Evolutionary conservation across 2,888 invertebrate genomes (phyloP).

Genomic region (Leucophenga maculata): DNA sequence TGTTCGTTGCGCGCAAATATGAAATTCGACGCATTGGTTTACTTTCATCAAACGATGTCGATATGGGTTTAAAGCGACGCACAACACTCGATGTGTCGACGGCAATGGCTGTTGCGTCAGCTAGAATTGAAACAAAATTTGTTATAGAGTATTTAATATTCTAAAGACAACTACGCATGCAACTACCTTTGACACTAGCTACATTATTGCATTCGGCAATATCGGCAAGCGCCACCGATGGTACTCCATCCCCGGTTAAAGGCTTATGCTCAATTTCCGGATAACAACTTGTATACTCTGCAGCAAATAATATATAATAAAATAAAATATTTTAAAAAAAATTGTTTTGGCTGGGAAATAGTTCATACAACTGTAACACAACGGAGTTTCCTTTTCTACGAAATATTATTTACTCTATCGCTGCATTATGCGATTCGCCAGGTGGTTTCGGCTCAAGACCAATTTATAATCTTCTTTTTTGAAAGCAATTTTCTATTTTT

Average conservation of each 20-base stretch:
- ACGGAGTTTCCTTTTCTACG: too few species aligned
- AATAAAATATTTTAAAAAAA: not conserved
- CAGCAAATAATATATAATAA: too few species aligned
- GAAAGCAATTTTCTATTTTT: too few species aligned
- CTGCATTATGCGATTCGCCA: too few species aligned
- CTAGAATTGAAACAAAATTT: slow-evolving; percentile 10
- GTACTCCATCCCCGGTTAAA: slow-evolving; percentile 13
- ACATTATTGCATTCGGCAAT: slow-evolving; percentile 61
- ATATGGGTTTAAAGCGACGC: slow-evolving; percentile 68
- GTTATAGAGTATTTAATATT: slow-evolving; percentile 2
- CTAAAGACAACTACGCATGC: not conserved
- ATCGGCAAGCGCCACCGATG: slow-evolving; percentile 59
- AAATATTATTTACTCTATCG: too few species aligned
- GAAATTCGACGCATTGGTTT: slow-evolving; percentile 90
- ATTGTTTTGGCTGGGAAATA: too few species aligned
- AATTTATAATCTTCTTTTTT: too few species aligned
- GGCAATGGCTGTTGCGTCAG: slow-evolving; percentile 1
- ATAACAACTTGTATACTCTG: slow-evolving; percentile 54
- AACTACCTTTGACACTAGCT: slow-evolving; percentile 47
- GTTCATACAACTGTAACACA: too few species aligned
- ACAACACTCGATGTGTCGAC: slow-evolving; percentile 53
- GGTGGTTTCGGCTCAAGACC: too few species aligned
- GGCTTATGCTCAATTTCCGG: slow-evolving; percentile 50
- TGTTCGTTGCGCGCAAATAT: slow-evolving; percentile 91
- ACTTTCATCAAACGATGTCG: slow-evolving; percentile 83